Evolutionary conservation across 2,888 invertebrate species (phyloP), one percentile per base, ranked within the genome.

Genomic region (Leptothorax acervorum): DNA sequence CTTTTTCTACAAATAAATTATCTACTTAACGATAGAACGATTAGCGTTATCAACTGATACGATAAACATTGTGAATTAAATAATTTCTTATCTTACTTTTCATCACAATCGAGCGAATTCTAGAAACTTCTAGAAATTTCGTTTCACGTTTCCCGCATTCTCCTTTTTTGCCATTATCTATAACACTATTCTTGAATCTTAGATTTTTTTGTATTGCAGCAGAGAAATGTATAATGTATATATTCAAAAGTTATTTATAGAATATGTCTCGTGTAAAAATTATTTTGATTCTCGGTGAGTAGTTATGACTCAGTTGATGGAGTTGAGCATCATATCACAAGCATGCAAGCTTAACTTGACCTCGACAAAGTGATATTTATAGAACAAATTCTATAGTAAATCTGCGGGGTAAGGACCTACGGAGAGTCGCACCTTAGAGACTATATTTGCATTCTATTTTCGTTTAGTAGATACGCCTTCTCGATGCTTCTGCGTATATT

Each of bases 391-490:
- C 28, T 66, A 15, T 66, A 15, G 12, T 23, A 11, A 62, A 53
- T 23, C 9, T 35, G 28, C 45, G 2, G 53, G 55, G 11, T 42
- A 63, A 57, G 55, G 35, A 62, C 63, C 18, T 48, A 45, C 48
- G 35, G 35, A 39, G 11, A 45, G 6, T 31, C 11, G 45, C 11
- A 42, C 45, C 3, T 31, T n/a, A 35, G 6, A 31, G 23, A 2
- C 4, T 39, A 48, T 31, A 23, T 60, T 23, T 60, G 9, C 0
- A 28, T 35, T 79, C 75, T 87, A 86, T 82, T 85, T 68, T 66
- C 62, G 35, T 42, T 97, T 96, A 12, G 3, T 79, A 35, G 60
- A 85, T 23, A 23, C 23, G 78, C 57, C 8, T 82, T 86, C 60
- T 83, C 60, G 78, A 55, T 82, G 70, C 55, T 81, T 87, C 74